phyloP scores from a whole-genome alignment of 2,113 vertebrate species.

The Antigone vipio region DNA sequence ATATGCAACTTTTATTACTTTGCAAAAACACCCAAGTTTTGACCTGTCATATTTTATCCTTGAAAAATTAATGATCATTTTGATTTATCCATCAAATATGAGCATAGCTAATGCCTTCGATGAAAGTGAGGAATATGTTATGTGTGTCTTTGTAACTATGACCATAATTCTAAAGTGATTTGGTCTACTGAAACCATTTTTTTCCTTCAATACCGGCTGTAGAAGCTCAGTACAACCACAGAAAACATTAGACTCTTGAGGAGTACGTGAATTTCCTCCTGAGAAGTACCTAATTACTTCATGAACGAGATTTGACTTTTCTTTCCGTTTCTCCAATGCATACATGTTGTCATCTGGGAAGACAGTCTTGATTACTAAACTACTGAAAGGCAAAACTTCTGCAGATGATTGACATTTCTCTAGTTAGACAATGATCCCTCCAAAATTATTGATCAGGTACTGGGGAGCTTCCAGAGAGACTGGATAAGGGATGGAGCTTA shows the following conservation, averaged over 20 bases:
- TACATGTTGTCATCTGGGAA: neutral
- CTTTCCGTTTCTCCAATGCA: neutral
- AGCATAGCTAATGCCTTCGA: neutral
- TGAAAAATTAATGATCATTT: neutral
- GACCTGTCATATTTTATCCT: neutral
- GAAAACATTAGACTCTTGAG: neutral
- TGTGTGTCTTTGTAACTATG: neutral
- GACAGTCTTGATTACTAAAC: neutral
- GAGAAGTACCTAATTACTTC: neutral
- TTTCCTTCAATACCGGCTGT: neutral
- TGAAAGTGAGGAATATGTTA: neutral
- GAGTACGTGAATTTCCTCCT: neutral
- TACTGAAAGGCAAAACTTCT: neutral
- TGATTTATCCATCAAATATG: neutral
- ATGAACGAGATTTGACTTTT: neutral
- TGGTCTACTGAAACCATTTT: neutral
- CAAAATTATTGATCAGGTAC: neutral
- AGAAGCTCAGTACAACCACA: neutral
- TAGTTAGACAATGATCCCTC: neutral
- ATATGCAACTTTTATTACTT: neutral
- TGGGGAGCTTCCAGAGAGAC: neutral
- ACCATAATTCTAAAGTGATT: neutral
- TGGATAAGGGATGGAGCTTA: neutral
- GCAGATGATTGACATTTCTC: neutral
- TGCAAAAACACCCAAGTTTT: neutral